Evolutionary conservation across 1,140 invertebrate genomes (phyloP).

Genomic region (Brachystomella parvula): DNA sequence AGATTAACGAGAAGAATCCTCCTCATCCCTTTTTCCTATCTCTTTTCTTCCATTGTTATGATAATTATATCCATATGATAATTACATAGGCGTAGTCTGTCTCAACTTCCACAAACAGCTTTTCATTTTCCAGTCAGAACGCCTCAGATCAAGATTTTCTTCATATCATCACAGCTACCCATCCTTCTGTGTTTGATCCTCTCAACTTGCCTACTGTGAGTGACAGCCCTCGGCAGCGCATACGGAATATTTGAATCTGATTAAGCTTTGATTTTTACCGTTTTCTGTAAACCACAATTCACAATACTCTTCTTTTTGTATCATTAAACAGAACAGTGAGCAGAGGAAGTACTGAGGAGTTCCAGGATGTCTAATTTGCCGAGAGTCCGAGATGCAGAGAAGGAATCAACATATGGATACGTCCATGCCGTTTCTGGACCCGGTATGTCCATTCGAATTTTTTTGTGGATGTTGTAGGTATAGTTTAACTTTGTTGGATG

Average conservation of each 20-base stretch:
- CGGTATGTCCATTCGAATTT: constrained; percentile 55
- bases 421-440: constrained; percentile 95
- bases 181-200: background rate
- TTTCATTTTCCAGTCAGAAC: background rate
- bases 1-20: background rate
- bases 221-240: no score
- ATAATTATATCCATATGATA: no score
- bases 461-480: background rate
- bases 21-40: background rate
- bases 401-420: constrained; percentile 83
- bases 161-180: background rate
- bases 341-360: background rate
- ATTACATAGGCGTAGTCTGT: constrained; percentile 7
- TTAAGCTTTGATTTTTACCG: background rate
- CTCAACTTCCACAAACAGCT: background rate
- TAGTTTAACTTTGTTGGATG: constrained; percentile 5
- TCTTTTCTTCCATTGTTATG: constrained; percentile 5
- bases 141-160: background rate
- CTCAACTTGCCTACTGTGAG: background rate
- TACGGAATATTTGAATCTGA: background rate
- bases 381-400: constrained; percentile 73
- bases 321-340: background rate
- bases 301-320: background rate
- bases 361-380: constrained; percentile 37
- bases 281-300: background rate